These are phyloP conservation scores for Malurus melanocephalus DNA, from an alignment of 2,113 vertebrate species.

Conservation along the genomic window DNA sequence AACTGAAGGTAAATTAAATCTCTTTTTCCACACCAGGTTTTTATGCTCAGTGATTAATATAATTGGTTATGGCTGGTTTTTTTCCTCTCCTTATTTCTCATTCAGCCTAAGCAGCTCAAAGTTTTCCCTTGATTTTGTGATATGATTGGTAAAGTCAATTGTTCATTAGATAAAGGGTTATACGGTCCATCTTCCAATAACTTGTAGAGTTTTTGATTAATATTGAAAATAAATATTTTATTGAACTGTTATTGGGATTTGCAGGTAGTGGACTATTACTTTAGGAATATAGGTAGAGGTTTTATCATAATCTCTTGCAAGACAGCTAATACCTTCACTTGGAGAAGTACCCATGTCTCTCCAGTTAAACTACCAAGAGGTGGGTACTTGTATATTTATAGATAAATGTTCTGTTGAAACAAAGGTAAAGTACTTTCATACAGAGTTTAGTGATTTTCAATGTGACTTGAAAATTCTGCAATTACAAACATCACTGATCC, in stretches of 20 bases:
- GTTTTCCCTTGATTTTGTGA: background rate
- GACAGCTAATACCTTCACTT: background rate
- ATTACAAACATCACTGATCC: constrained; percentile 22
- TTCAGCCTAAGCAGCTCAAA: background rate
- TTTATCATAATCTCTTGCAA: background rate
- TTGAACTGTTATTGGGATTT: background rate
- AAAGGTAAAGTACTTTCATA: background rate
- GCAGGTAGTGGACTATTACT: background rate
- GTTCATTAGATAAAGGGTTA: background rate
- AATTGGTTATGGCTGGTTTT: background rate
- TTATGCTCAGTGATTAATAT: background rate
- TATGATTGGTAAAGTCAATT: background rate
- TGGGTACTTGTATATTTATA: background rate
- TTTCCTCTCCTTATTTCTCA: background rate
- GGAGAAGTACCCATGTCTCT: background rate
- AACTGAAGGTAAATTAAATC: constrained; percentile 85
- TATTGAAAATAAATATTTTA: background rate
- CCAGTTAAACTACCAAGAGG: background rate
- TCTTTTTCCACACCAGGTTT: background rate
- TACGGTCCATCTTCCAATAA: background rate
- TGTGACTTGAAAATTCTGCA: background rate
- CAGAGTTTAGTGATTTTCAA: background rate
- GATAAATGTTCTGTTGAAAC: background rate
- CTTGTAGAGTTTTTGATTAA: background rate
- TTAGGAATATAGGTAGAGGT: background rate